These are phyloP conservation scores for Agrypnus murinus DNA, from an alignment of 2,888 invertebrate species.

Conservation along the genomic window DNA sequence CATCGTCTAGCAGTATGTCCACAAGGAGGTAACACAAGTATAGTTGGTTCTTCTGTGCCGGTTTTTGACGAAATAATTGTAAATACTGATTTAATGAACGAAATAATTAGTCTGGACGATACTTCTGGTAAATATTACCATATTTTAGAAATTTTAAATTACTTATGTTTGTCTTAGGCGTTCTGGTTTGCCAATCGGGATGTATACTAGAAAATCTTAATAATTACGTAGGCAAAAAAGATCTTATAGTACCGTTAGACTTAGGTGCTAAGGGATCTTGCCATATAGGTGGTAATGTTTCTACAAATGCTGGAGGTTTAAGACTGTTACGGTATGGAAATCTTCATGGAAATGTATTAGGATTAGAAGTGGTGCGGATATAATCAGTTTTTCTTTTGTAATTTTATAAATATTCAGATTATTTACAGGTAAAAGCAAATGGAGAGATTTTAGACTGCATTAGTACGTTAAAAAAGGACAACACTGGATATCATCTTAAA, in stretches of 20 bases:
- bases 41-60: conserved; percentile 96
- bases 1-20: conserved; percentile 92
- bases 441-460: conserved; percentile 90
- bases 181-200: conserved; percentile 89
- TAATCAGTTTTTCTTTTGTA: conserved; percentile 16
- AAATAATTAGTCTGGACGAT: conserved; percentile 86
- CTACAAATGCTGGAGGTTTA: conserved; percentile 97
- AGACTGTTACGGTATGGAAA: conserved; percentile 94
- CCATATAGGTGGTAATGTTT: conserved; percentile 95
- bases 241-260: conserved; percentile 95
- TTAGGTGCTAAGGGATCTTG: conserved; percentile 97
- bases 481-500: conserved; percentile 97
- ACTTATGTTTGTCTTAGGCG: too few relatives aligned
- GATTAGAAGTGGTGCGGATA: conserved; percentile 88
- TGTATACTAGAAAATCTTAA: conserved; percentile 92
- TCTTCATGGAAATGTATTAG: conserved; percentile 91
- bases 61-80: conserved; percentile 97
- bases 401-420: background rate
- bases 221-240: conserved; percentile 79
- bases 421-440: conserved; percentile 83
- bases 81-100: conserved; percentile 88
- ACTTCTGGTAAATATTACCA: conserved; percentile 78
- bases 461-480: conserved; percentile 93
- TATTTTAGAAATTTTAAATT: background rate
- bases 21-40: conserved; percentile 94